Evolutionary conservation across 2,888 invertebrate genomes (phyloP).

Genomic region (Drosophila stalkeri): DNA sequence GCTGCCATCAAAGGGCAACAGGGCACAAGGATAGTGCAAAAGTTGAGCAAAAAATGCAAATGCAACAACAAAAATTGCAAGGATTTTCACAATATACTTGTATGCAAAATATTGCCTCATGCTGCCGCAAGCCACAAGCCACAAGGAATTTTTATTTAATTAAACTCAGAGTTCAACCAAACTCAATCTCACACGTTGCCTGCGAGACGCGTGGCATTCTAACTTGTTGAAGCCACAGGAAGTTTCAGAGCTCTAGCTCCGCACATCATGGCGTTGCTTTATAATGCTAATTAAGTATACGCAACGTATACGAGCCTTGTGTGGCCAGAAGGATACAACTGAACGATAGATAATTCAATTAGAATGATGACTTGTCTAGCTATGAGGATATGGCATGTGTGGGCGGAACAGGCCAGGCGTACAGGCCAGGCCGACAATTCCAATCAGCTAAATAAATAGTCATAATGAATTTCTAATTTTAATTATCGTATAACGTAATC

Average conservation of each 20-base stretch:
- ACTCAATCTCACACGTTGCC: background rate
- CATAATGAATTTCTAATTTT: background rate
- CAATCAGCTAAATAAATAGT: constrained; percentile 40
- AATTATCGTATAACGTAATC: background rate
- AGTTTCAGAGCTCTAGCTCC: constrained; percentile 2
- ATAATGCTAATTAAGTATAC: constrained; percentile 66
- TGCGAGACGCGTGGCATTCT: constrained; percentile 6
- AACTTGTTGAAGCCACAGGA: constrained; percentile 53
- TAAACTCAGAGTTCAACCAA: constrained; percentile 35
- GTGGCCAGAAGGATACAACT: constrained; percentile 4
- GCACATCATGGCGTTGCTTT: constrained; percentile 38
- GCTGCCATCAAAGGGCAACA: constrained; percentile 37
- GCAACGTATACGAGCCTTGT: constrained; percentile 32
- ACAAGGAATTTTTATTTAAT: constrained; percentile 60
- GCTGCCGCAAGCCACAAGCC: constrained; percentile 25
- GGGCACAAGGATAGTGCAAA: constrained; percentile 21
- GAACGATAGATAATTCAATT: constrained; percentile 34
- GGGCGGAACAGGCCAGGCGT: background rate
- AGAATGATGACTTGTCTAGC: constrained; percentile 1
- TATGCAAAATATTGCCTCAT: constrained; percentile 51
- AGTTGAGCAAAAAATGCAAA: background rate
- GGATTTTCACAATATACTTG: constrained; percentile 56
- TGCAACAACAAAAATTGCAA: constrained; percentile 13
- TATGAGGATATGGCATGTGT: constrained; percentile 1
- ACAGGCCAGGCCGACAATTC: constrained; percentile 3